Base-by-base conservation (phyloP, 2,113 vertebrate species). In the Hippoglossus stenolepis region DNA sequence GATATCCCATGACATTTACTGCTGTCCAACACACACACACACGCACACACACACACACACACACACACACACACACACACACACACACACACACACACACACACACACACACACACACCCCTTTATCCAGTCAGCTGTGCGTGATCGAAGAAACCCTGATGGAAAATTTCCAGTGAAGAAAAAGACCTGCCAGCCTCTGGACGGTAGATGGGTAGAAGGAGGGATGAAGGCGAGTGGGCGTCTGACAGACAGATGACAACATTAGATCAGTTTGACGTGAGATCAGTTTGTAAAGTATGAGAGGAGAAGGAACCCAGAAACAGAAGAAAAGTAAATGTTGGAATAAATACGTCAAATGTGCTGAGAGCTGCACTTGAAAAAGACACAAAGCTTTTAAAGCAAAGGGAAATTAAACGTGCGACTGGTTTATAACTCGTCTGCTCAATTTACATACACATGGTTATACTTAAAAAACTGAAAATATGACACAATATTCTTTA, bases 1-100 rank as follows among this genome's bases (percentile, higher is more conserved):
- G 82, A 88, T 83, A 78, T 87, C 86, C 88, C 83, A 76, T 88
- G 86, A 85, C 86, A 87, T 87, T 88, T 83, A 61, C 77, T 80
- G 67, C 87, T 82, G 75, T 84, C 84, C 56, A 54, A 49, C 49
- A 65, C 70, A 73, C 63, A 65, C 66, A 62, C 70, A 26, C 66
- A 28, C 38, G 69, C 65, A 65, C 35, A 60, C 69, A 40, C 69
- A 65, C 70, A 70, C 63, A 60, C 66, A 62, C 70, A 31, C 66
- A 43, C 49, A 47, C 45, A 61, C 70, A 65, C 73, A 28, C 38
- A 73, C 65, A 65, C 26, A 60, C 69, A 40, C 69, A 65, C 70
- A 65, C 58, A 65, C 66, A 58, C 70, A 26, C 63, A 49, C 49
- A 47, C 45, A 60, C 70, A 67, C 70, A 23, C 38, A 73, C 65